These are phyloP conservation scores for Stenolophus ochropezus DNA, from an alignment of 2,888 invertebrate species.

Conservation along the genomic window DNA sequence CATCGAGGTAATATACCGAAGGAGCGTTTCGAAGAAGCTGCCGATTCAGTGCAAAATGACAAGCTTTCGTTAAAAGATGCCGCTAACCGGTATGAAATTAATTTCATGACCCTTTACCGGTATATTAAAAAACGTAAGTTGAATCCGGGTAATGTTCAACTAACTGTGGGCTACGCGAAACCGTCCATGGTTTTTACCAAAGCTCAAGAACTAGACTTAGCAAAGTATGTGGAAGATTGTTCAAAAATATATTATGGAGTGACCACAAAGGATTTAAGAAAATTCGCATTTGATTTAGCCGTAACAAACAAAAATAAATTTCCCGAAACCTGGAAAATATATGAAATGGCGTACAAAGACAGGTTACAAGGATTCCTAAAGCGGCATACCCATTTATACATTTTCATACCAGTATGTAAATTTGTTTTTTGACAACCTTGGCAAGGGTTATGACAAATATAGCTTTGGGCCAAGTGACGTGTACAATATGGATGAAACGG, in stretches of 20 bases:
- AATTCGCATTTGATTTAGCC: slow-evolving; percentile 64
- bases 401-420: slow-evolving; percentile 66
- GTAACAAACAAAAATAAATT: slow-evolving; percentile 58
- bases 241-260: no score
- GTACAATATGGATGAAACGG: slow-evolving; percentile 58
- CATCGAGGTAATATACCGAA: no score
- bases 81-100: background rate
- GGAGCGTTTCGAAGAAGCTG: no score
- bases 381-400: slow-evolving; percentile 64
- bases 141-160: no score
- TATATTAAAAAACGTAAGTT: no score
- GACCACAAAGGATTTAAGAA: background rate
- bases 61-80: slow-evolving; percentile 21
- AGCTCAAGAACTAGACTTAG: no score
- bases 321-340: slow-evolving; percentile 63
- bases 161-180: no score
- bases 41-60: background rate
- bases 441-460: slow-evolving; percentile 62
- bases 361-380: slow-evolving; percentile 67
- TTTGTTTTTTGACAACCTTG: slow-evolving; percentile 65
- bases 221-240: no score
- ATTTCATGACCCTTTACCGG: no score
- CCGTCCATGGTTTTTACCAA: no score
- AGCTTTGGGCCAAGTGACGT: slow-evolving; percentile 60
- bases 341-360: slow-evolving; percentile 66